Evolutionary conservation across 2,888 invertebrate species (phyloP).

Genomic region (Apodemia zela): DNA sequence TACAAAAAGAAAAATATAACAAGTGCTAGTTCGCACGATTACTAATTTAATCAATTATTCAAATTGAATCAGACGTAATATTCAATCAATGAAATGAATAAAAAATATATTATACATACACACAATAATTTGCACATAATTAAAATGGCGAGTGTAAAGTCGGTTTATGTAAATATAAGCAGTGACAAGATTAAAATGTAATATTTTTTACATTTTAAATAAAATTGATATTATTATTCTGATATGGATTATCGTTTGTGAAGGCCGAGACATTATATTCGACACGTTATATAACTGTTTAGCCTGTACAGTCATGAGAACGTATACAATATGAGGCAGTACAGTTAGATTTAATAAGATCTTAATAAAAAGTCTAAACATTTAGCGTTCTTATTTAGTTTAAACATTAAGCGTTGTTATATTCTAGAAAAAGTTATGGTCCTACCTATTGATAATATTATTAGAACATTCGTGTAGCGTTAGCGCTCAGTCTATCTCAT

Average conservation of each 20-base stretch:
- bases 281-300: too few relatives aligned
- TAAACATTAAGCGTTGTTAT: too few relatives aligned
- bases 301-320: too few relatives aligned
- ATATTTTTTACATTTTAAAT: neutral
- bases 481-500: too few relatives aligned
- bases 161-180: conserved; percentile 2
- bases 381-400: too few relatives aligned
- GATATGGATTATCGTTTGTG: neutral
- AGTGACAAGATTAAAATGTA: neutral
- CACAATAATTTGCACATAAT: conserved; percentile 13
- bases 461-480: too few relatives aligned
- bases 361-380: too few relatives aligned
- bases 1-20: neutral
- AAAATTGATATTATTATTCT: neutral
- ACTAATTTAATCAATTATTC: conserved; percentile 11
- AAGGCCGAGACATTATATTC: too few relatives aligned
- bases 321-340: too few relatives aligned
- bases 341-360: too few relatives aligned
- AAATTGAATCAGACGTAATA: conserved; percentile 3
- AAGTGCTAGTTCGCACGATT: neutral
- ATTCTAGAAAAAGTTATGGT: too few relatives aligned
- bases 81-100: conserved; percentile 14
- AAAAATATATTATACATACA: conserved; percentile 5
- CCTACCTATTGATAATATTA: too few relatives aligned
- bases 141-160: neutral